phyloP scores from a whole-genome alignment of 2,113 vertebrate genomes.

The Nestor notabilis region DNA sequence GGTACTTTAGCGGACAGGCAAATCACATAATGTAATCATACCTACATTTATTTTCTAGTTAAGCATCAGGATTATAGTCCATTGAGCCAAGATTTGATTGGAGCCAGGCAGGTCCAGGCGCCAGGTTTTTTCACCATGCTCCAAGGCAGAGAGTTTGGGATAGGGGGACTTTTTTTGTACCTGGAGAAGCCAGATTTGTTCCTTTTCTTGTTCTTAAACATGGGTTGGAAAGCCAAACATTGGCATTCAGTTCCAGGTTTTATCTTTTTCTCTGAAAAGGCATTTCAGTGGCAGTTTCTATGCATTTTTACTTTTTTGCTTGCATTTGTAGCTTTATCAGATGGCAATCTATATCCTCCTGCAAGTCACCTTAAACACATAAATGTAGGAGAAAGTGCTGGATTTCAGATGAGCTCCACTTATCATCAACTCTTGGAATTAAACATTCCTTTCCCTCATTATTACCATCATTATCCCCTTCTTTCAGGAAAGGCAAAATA shows the following conservation, averaged over 20 bases:
- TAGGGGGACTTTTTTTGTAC: background rate
- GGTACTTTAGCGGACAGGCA: background rate
- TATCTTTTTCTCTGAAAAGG: constrained; percentile 11
- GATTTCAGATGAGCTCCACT: background rate
- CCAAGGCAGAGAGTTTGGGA: background rate
- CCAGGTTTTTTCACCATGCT: background rate
- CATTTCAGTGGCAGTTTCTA: background rate
- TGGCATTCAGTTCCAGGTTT: constrained; percentile 18
- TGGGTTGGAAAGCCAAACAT: background rate
- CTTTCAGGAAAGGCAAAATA: background rate
- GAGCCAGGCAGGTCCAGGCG: background rate
- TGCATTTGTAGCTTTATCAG: constrained; percentile 7
- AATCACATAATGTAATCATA: background rate
- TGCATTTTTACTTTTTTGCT: background rate
- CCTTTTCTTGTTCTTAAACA: background rate
- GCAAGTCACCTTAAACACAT: background rate
- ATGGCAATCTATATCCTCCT: background rate
- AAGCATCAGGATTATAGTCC: background rate
- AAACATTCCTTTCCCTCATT: background rate
- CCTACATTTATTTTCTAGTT: background rate
- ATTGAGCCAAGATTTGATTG: background rate
- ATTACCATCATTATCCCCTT: background rate
- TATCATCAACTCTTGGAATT: background rate
- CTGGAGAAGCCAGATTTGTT: background rate
- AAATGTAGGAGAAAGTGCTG: background rate